Evolutionary conservation across 1,140 invertebrate genomes (phyloP).

Genomic region (Cecropterus lyciades): DNA sequence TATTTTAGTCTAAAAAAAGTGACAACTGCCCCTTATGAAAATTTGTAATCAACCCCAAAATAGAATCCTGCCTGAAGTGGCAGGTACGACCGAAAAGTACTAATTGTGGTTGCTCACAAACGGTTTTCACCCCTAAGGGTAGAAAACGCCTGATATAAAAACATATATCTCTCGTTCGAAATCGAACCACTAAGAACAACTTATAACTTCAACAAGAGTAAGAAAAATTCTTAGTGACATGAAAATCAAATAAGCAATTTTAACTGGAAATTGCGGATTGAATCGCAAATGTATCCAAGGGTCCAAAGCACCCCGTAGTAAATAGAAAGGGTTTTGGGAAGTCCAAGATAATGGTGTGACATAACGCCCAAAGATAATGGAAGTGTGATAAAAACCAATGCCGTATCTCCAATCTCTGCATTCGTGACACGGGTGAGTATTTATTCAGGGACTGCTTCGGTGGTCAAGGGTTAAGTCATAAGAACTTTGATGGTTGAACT

Average conservation of each 20-base stretch:
- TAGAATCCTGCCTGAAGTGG: no score
- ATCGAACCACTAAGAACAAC: no score
- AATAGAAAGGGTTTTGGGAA: background rate
- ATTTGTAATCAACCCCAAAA: no score
- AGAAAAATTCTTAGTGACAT: no score
- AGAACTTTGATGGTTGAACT: constrained; percentile 15
- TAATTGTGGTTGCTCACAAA: no score
- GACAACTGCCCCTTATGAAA: no score
- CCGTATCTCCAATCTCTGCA: constrained; percentile 41
- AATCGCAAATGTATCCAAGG: background rate
- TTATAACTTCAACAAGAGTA: no score
- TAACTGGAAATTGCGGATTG: background rate
- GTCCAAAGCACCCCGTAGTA: constrained; percentile 1
- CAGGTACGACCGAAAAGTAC: no score
- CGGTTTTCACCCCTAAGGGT: no score
- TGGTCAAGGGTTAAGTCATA: constrained; percentile 34
- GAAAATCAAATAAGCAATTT: background rate
- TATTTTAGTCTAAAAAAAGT: no score
- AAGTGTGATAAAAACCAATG: constrained; percentile 23
- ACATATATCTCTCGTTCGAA: no score
- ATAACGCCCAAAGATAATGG: constrained; percentile 27
- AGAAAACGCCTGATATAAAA: no score
- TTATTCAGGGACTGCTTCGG: constrained; percentile 57
- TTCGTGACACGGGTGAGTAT: constrained; percentile 51
- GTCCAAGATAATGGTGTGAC: constrained; percentile 15